These are phyloP conservation scores for Coremacera marginata DNA, from an alignment of 2,888 invertebrate genomes.

Conservation along the genomic window DNA sequence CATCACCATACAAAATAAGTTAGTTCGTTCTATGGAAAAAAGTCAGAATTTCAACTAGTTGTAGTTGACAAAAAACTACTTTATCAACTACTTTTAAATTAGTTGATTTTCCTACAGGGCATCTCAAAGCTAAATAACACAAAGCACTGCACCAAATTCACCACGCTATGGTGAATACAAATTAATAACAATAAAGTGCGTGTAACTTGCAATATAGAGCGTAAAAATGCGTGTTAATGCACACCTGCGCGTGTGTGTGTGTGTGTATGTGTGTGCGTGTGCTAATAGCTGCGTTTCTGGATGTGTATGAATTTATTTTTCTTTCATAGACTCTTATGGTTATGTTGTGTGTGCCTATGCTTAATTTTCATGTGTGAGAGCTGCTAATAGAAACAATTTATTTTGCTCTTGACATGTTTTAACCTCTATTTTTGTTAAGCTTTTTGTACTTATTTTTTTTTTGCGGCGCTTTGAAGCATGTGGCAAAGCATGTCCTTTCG, in stretches of 20 bases:
- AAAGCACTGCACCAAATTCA: background rate
- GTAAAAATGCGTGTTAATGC: background rate
- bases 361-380: background rate
- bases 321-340: too few relatives aligned
- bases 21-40: too few relatives aligned
- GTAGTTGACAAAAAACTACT: too few relatives aligned
- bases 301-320: too few relatives aligned
- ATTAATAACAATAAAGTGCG: background rate
- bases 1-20: too few relatives aligned
- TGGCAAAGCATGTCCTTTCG: background rate
- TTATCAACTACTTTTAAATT: too few relatives aligned
- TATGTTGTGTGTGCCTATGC: too few relatives aligned
- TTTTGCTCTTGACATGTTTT: constrained; percentile 13
- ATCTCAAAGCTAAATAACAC: background rate
- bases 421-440: background rate
- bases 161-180: background rate
- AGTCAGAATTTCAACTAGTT: too few relatives aligned
- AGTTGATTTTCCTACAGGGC: too few relatives aligned
- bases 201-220: constrained; percentile 10
- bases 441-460: background rate
- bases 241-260: background rate
- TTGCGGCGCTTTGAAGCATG: background rate
- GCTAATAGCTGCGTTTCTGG: too few relatives aligned
- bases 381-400: background rate
- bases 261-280: too few relatives aligned